A percentile compares a stretch with the other conserved stretches of the same genome.
Evolutionary conservation across 2,797 vertebrate species (phyloP).

Genomic region (Bucorvus abyssinicus): DNA sequence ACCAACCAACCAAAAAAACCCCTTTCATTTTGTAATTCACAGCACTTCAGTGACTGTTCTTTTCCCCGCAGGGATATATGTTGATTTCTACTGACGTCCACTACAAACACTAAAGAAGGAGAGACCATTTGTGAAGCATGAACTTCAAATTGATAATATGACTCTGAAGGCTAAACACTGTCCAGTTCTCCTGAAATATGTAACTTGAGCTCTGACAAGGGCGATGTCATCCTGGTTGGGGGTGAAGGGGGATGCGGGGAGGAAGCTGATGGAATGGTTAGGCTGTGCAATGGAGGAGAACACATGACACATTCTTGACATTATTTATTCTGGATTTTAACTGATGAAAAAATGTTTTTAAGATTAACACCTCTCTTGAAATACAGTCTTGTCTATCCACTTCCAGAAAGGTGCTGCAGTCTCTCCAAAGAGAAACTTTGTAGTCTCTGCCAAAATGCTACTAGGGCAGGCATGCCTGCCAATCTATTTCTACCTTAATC

Average conservation of each 20-base stretch:
- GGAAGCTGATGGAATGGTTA: neutral
- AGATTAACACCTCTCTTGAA: constrained; percentile 25
- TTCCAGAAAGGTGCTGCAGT: neutral
- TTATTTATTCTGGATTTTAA: constrained; percentile 4
- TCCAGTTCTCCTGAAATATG: neutral
- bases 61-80: constrained; percentile 62
- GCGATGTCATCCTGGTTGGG: fast-evolving
- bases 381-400: constrained; percentile 53
- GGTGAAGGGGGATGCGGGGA: neutral
- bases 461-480: neutral
- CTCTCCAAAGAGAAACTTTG: neutral
- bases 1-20: neutral
- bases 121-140: neutral
- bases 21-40: neutral
- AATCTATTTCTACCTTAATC: neutral
- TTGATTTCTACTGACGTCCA: constrained; percentile 69
- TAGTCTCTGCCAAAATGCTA: neutral
- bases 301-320: neutral
- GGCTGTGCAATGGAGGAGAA: neutral
- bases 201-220: neutral
- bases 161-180: neutral
- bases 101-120: constrained; percentile 49
- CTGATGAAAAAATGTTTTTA: neutral
- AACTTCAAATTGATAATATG: neutral
- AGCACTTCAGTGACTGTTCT: neutral